These are phyloP conservation scores for Oreochromis aureus DNA, from an alignment of 2,113 vertebrate genomes.

Conservation along the genomic window DNA sequence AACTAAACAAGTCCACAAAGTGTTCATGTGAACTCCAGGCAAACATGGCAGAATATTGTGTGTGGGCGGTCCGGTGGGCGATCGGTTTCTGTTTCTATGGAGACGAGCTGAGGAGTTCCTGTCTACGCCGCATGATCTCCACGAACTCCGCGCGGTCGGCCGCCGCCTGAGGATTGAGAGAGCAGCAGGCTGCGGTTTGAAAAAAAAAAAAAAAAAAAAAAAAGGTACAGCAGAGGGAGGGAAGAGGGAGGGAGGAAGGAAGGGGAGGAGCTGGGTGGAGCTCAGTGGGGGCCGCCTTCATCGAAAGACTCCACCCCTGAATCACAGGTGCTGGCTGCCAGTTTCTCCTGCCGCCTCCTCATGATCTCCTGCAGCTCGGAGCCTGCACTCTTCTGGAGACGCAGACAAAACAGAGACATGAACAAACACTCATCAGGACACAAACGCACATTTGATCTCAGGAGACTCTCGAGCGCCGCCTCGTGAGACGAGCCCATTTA, in stretches of 20 bases:
- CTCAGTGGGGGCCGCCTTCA: too few relatives aligned
- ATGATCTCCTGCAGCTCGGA: too few relatives aligned
- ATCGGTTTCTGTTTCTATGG: slow-evolving; percentile 20
- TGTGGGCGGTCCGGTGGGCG: not conserved
- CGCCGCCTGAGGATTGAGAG: slow-evolving; percentile 72
- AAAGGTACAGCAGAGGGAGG: not conserved
- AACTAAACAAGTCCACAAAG: not conserved
- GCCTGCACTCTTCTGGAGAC: too few relatives aligned
- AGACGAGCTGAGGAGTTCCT: slow-evolving; percentile 64
- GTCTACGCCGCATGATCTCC: slow-evolving; percentile 65
- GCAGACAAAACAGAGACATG: too few relatives aligned
- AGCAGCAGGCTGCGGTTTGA: not conserved
- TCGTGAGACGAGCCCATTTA: too few relatives aligned
- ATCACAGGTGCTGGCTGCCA: too few relatives aligned
- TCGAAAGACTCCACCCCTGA: too few relatives aligned
- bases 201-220: not conserved
- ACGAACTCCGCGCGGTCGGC: slow-evolving; percentile 65
- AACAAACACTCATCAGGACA: too few relatives aligned
- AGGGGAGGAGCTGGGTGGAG: too few relatives aligned
- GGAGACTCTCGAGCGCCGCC: too few relatives aligned
- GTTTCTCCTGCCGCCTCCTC: too few relatives aligned
- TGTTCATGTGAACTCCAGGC: slow-evolving; percentile 8
- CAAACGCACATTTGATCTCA: too few relatives aligned
- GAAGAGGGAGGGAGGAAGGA: not conserved
- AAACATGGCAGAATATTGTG: slow-evolving; percentile 8